Evolutionary conservation across 2,797 vertebrate species (phyloP), one percentile per base, ranked within the genome.

Genomic region (Aythya fuligula): DNA sequence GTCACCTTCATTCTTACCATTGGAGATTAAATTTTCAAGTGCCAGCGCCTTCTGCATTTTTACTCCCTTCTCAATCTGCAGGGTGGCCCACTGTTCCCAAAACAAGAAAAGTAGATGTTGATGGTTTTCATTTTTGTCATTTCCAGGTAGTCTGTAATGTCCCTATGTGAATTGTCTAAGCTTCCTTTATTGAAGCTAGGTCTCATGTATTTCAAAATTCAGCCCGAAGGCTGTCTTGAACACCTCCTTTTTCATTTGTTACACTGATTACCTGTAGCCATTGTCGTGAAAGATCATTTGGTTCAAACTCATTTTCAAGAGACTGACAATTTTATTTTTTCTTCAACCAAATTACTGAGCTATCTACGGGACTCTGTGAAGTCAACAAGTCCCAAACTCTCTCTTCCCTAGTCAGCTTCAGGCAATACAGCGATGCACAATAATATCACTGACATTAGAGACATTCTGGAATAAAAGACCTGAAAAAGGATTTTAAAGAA

Each of bases 1-100:
- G 25, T 53, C 57, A 76, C 34, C 39, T 89, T 79, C 64, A 51
- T 38, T 43, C 98, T 99, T 94, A 99, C 99, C 99, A 75, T 98
- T 98, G 93, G 98, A 98, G 89, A 98, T 96, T 49, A 98, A 95
- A 47, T 94, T 97, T 25, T 98, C 98, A 77, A 96, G 95, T 24
- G 90, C 87, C 41, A 97, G 94, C 4, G 93, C 95, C 92, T 97
- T 96, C 96, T 97, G 96, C 88, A 98, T 96, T 94, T 96, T 97
- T 21, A 96, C 97, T 94, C 98, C 98, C 88, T 98, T 98, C 97
- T 99, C 98, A 97, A 99, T 99, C 60, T 99, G 98, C 43, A 98
- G 49, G 0, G 98, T 99, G 43, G 99, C 98, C 99, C 99, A 99
- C 99, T 99, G 95, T 97, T 97, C 65, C 92, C 96, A 97, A 98